phyloP scores from a whole-genome alignment of 2,888 invertebrate species.

The Bimastos eiseni region DNA sequence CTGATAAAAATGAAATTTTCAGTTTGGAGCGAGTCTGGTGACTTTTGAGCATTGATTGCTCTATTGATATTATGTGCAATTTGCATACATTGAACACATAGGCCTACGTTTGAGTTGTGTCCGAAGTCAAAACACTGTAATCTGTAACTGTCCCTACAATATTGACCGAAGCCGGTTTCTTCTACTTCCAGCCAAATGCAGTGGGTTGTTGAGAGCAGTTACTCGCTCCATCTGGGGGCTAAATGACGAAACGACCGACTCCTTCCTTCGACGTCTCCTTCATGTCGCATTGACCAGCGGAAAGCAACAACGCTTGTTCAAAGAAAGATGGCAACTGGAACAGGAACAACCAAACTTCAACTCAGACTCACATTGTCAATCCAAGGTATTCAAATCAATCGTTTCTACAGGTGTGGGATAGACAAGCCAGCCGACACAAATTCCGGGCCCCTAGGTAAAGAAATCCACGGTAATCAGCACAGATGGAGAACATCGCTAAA shows the following conservation, averaged over 20 bases:
- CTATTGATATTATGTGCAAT: too few species aligned
- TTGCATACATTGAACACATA: too few species aligned
- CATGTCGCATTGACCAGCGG: background rate
- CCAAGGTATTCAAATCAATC: background rate
- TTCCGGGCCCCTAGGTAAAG: too few species aligned
- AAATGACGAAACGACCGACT: background rate
- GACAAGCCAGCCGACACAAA: too few species aligned
- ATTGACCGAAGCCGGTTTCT: background rate
- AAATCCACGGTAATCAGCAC: too few species aligned
- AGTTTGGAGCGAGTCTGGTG: too few species aligned
- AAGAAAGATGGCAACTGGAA: constrained; percentile 1
- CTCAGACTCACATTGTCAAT: background rate
- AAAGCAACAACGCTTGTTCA: background rate
- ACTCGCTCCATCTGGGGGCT: background rate
- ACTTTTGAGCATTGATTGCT: too few species aligned
- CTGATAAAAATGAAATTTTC: too few species aligned
- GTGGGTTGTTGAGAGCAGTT: background rate
- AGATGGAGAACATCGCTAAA: too few species aligned
- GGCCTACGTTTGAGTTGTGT: too few species aligned
- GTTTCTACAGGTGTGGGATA: background rate
- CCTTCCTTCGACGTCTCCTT: background rate
- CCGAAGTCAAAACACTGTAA: too few species aligned
- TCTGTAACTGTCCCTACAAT: background rate
- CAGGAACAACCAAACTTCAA: background rate
- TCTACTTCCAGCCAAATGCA: background rate